Evolutionary conservation across 1,140 invertebrate species (phyloP), one percentile per base, ranked within the genome.

Genomic region (Eumeta japonica): DNA sequence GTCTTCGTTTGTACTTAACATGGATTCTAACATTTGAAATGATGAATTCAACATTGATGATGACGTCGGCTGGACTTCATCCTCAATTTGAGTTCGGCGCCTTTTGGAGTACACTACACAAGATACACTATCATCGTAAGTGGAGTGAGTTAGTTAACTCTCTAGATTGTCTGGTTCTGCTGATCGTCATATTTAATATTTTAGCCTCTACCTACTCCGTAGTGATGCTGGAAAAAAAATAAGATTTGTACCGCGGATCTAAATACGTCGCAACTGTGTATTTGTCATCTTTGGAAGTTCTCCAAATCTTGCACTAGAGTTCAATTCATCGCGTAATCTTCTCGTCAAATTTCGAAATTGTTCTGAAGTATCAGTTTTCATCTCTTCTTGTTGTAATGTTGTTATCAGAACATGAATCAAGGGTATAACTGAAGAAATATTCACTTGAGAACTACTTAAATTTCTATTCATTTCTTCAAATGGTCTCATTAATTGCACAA

Each of bases 351-450:
- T n/a, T n/a, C n/a, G n/a, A n/a, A n/a, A n/a, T n/a, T n/a, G n/a
- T 39, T 43, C 30, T 24, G 41, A 32, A 27, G 37, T 45, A 35
- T 40, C 37, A 35, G 33, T 31, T 45, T 40, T 40, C 9, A 14
- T 31, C 27, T 45, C 37, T 45, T 40, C 37, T 35, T 35, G 31
- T 28, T n/a, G n/a, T n/a, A n/a, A n/a, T n/a, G n/a, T n/a, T n/a
- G n/a, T n/a, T n/a, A n/a, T n/a, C n/a, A n/a, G n/a, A n/a, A n/a
- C n/a, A n/a, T 39, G 37, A 35, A 40, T 40, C 19, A 45, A 40
- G n/a, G 43, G 43, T 35, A 40, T 45, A 14, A 45, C 32, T 45
- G 42, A 45, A 16, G 43, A 45, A 39, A 45, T 35, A 31, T 13
- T 40, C 3, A 36, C 11, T 35, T 44, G 30, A 44, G 31, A 39